Base-by-base conservation (phyloP, 2,888 invertebrate genomes). In the Thecocarcelia acutangulata region DNA sequence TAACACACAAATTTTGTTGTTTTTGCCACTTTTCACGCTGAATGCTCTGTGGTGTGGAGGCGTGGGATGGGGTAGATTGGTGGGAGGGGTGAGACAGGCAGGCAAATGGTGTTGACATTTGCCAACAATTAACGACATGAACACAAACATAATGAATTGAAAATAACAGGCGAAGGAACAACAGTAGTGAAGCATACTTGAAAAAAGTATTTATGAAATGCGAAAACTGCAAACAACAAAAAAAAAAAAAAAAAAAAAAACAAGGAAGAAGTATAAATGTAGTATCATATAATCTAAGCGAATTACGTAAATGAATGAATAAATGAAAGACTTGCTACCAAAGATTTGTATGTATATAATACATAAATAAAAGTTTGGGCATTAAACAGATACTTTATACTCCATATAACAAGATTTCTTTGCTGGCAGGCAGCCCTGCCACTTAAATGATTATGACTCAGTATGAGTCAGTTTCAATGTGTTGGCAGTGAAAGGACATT, bases 91-190 rank as follows among this genome's bases (percentile, higher is more conserved):
- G 21, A n/a, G 40, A 37, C 28, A 11, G 24, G 40, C 28, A 46
- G 33, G 40, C 68, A 66, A 64, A 56, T 77, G 69, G 81, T 81
- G 81, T 77, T 81, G 81, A 81, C 81, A 77, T 77, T 81, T 81
- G 69, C 77, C 77, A 81, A 69, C 81, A 81, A 81, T 81, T 81
- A 81, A 77, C 76, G 69, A 73, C 63, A 81, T 77, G 72, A 81
- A 58, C 73, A 58, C 42, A 66, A 75, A 80, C 75, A 59, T 59
- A 80, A 72, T 69, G 73, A 74, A 77, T 73, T 70, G 75, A 69
- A 73, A 63, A 42, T 50, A 70, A 61, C 40, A 19, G 24, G 2
- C 28, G 44, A 13, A 69, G 33, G 2, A 69, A 52, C 4, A 76
- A 3, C 33, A 46, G 17, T 66, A 58, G 5, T 61, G 54, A 68